Evolutionary conservation across 2,113 vertebrate species (phyloP), one percentile per base, ranked within the genome.

Genomic region (Alaudala cheleensis): DNA sequence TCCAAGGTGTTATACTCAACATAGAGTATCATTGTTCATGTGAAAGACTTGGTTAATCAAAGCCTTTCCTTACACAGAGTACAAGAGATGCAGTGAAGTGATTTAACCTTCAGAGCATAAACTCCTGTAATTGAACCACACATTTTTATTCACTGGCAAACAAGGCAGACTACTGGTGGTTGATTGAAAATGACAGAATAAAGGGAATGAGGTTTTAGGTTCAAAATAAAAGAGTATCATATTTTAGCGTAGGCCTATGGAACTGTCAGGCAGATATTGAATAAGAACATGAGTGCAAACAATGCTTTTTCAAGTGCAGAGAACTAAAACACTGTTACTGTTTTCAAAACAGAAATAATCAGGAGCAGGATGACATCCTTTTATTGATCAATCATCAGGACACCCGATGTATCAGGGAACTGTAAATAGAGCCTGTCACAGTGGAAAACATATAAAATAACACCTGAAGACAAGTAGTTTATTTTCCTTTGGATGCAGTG

Each of bases 101-200:
- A 86, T 96, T 96, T 97, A 96, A 95, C 84, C 88, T 97, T 96
- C 88, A 97, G 49, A 95, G 53, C 42, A 96, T 69, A 51, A 91
- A 60, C 44, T 96, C 74, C 78, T 94, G 26, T 96, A 97, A 95
- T 90, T 96, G 91, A 95, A 83, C 77, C 65, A 91, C 53, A 73
- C 60, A 95, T 62, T 95, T 96, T 93, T 83, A 83, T 95, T 96
- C 90, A 82, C 28, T 77, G 20, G 64, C 45, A 96, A 94, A 92
- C 40, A 88, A 91, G 74, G 60, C 67, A 88, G 67, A 34, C 40
- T 92, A 58, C 71, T 14, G 14, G 67, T 92, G 34, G 49, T 61
- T 95, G 90, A 76, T 81, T 93, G 51, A 93, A 93, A 95, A 81
- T 91, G 73, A 89, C 56, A 93, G 81, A 61, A 84, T 86, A 88